Conservation (phyloP, 2,113 vertebrate genomes). For the Sylvietta virens region DNA sequence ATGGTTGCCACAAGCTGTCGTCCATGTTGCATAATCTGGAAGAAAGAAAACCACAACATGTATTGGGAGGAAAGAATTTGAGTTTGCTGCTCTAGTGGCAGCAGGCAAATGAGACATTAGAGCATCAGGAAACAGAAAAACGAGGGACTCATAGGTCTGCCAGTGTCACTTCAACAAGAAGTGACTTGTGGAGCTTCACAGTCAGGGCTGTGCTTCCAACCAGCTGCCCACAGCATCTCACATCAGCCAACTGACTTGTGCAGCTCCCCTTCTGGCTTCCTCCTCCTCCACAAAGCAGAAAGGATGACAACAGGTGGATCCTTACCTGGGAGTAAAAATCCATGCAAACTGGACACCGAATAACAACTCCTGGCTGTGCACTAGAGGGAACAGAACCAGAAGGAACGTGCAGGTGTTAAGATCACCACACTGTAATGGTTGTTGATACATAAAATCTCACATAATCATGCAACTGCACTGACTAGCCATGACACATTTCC, state of each 20-base stretch:
- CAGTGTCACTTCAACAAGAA: neutral
- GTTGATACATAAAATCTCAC: too few relatives aligned
- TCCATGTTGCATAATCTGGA: neutral
- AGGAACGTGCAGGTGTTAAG: neutral
- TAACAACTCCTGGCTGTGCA: neutral
- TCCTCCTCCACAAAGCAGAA: neutral
- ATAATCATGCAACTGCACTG: too few relatives aligned
- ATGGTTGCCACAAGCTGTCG: neutral
- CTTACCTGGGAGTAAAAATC: neutral
- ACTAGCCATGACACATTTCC: too few relatives aligned
- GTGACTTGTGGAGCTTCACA: neutral
- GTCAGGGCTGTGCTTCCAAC: neutral
- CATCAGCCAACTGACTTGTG: neutral
- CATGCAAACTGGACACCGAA: neutral
- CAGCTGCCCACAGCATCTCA: neutral
- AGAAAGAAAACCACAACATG: neutral
- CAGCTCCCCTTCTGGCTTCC: too few relatives aligned
- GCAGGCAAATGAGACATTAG: too few relatives aligned
- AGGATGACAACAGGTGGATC: neutral
- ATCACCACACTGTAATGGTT: too few relatives aligned
- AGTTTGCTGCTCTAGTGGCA: neutral
- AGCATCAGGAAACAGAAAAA: neutral
- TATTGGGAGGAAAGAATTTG: neutral
- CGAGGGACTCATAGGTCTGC: neutral
- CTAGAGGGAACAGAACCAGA: neutral